A percentile compares a stretch with the other conserved stretches of the same genome.
Conservation (phyloP, 2,888 invertebrate species). For the Pocota personata region DNA sequence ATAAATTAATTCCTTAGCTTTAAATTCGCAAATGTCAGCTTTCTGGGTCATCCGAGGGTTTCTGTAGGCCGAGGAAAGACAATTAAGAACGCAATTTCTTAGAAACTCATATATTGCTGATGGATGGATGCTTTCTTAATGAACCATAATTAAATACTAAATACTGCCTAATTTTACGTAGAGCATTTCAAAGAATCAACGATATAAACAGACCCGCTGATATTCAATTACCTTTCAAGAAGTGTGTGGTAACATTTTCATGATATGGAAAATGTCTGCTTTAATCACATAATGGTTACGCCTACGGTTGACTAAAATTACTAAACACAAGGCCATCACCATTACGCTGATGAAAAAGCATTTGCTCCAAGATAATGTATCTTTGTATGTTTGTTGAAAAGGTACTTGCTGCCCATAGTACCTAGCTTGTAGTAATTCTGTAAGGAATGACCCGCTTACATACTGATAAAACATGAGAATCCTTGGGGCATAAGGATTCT, state of each 20-base stretch:
- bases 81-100: no score
- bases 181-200: neutral
- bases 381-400: neutral
- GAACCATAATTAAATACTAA: no score
- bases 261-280: neutral
- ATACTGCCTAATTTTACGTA: neutral
- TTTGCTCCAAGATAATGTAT: no score
- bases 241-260: neutral
- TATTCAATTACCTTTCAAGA: neutral
- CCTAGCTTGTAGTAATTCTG: neutral
- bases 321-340: neutral
- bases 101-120: no score
- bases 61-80: no score
- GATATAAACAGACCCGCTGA: neutral
- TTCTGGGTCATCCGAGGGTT: no score
- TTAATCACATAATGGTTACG: neutral
- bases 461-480: neutral
- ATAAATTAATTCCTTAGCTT: no score
- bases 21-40: no score
- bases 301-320: neutral
- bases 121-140: no score
- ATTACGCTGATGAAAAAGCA: neutral
- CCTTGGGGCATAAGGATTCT: neutral
- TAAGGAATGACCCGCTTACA: neutral
- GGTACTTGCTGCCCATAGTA: neutral